phyloP scores from a whole-genome alignment of 2,888 invertebrate species.

The Tupiocoris notatus region DNA sequence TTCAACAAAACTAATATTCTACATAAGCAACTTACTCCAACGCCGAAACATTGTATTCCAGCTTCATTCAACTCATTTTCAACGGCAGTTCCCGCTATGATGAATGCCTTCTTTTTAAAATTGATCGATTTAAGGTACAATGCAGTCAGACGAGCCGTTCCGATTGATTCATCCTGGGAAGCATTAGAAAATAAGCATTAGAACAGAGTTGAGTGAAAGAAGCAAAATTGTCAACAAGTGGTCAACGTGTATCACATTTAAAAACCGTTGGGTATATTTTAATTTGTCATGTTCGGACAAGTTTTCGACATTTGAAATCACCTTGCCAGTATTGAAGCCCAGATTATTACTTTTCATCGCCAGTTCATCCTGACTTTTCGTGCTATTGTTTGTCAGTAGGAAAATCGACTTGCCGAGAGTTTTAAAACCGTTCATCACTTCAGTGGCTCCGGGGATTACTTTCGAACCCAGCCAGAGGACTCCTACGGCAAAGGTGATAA shows the following conservation, averaged over 20 bases:
- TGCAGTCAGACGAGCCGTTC: conserved; percentile 76
- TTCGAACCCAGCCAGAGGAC: conserved; percentile 61
- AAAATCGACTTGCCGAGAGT: conserved; percentile 62
- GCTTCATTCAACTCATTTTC: conserved; percentile 77
- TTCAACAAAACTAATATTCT: too few relatives aligned
- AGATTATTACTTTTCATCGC: conserved; percentile 60
- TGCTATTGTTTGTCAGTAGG: conserved; percentile 69
- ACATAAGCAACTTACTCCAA: conserved; percentile 70
- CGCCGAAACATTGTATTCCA: conserved; percentile 70
- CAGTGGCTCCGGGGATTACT: conserved; percentile 57
- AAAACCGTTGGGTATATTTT: too few relatives aligned
- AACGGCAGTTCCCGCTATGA: conserved; percentile 79
- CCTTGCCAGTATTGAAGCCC: conserved; percentile 57
- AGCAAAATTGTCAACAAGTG: too few relatives aligned
- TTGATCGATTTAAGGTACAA: conserved; percentile 72
- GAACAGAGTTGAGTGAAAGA: too few relatives aligned
- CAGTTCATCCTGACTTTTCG: conserved; percentile 61
- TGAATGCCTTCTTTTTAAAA: conserved; percentile 76
- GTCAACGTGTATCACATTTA: too few relatives aligned
- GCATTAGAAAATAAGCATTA: background rate
- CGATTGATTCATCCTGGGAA: conserved; percentile 68
- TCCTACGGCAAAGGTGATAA: too few relatives aligned
- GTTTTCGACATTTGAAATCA: conserved; percentile 5
- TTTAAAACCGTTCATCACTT: conserved; percentile 57
- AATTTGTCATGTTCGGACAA: too few relatives aligned